phyloP scores from a whole-genome alignment of 2,113 vertebrate genomes.

The Spheniscus mendiculus region DNA sequence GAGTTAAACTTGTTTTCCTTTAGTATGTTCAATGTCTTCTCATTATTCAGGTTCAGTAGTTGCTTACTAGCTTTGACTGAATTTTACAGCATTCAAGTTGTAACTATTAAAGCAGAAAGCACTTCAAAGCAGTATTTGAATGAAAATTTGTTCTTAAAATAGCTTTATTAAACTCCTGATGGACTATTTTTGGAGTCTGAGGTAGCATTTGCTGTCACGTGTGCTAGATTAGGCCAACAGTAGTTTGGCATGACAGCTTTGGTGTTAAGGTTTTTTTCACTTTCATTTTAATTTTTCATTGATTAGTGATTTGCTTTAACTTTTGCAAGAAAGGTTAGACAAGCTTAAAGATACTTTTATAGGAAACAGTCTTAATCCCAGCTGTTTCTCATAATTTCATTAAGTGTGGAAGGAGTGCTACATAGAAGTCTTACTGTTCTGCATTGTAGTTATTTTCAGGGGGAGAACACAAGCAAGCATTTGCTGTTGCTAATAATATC shows the following conservation, averaged over 20 bases:
- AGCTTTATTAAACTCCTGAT: background rate
- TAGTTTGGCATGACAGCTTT: background rate
- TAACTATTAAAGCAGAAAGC: background rate
- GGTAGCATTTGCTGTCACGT: background rate
- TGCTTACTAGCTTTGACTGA: background rate
- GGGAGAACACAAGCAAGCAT: background rate
- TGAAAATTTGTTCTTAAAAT: background rate
- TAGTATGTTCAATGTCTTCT: background rate
- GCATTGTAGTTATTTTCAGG: background rate
- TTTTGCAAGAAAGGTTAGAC: background rate
- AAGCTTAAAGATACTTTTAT: background rate
- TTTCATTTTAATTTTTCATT: background rate
- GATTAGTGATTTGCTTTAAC: background rate
- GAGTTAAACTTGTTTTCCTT: background rate
- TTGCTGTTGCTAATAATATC: background rate
- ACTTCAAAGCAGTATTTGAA: background rate
- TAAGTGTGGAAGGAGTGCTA: background rate
- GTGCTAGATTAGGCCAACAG: background rate
- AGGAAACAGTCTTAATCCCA: background rate
- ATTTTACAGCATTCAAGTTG: background rate
- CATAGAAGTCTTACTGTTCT: background rate
- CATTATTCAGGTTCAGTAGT: background rate
- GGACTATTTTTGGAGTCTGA: background rate
- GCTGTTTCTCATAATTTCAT: background rate
- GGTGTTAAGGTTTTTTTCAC: background rate